These are phyloP conservation scores for Misgurnus anguillicaudatus DNA, from an alignment of 2,113 vertebrate genomes.

Conservation along the genomic window DNA sequence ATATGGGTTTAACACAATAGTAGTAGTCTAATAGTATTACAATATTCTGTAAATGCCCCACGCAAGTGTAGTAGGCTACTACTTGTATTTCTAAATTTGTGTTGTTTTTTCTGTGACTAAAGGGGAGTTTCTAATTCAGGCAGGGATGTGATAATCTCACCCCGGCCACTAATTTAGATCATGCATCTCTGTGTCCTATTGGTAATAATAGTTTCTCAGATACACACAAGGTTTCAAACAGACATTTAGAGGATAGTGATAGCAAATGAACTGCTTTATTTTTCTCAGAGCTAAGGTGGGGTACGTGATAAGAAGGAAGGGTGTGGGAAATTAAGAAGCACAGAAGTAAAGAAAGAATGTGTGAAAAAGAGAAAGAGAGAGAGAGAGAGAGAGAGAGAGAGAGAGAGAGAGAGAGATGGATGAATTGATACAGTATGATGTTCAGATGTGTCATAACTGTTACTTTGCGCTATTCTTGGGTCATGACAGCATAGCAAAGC, in stretches of 20 bases:
- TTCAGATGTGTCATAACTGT: conserved; percentile 38
- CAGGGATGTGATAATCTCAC: not conserved
- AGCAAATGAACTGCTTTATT: conserved; percentile 59
- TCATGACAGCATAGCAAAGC: conserved; percentile 47
- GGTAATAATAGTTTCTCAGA: conserved; percentile 57
- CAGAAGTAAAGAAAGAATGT: not conserved
- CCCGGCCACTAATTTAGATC: conserved; percentile 8
- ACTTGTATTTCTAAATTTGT: no score
- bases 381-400: no score
- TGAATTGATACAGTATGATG: conserved; percentile 24
- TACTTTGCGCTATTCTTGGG: conserved; percentile 38
- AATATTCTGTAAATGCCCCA: not conserved
- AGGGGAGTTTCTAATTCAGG: not conserved
- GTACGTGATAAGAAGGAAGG: conserved; percentile 1
- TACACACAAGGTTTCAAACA: conserved; percentile 59
- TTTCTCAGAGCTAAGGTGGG: not conserved
- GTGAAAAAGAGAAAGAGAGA: not conserved
- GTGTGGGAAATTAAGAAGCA: not conserved
- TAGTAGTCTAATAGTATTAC: no score
- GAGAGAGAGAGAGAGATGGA: no score
- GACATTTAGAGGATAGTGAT: conserved; percentile 67
- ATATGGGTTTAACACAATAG: no score
- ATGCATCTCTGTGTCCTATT: conserved; percentile 48
- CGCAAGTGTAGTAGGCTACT: no score
- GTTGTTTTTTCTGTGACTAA: not conserved